Evolutionary conservation across 1,140 invertebrate genomes (phyloP), one percentile per base, ranked within the genome.

Genomic region (Patella vulgata): DNA sequence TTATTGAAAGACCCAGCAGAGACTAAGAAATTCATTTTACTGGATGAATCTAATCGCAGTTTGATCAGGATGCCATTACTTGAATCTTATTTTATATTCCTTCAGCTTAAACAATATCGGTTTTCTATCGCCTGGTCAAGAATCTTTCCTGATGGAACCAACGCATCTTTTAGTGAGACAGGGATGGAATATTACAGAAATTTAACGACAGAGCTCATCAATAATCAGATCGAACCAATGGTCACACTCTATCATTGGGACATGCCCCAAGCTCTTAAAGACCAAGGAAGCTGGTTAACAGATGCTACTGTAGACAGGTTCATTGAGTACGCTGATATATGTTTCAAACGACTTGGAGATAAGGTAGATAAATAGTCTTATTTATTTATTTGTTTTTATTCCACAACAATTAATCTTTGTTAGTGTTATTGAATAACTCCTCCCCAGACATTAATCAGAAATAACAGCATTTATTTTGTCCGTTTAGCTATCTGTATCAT

Each of bases 241-340:
- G 89, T 91, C 6, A 88, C 80, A 14, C 55, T 87, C 11, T 86
- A 82, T 67, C 85, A 87, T 68, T 85, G 84, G 82, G 85, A 86
- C 57, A 64, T 80, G 21, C 82, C 85, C 12, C 77, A 80, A 53
- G 63, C 63, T 12, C 42, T 75, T 12, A 60, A 84, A 42, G 70
- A 43, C 3, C 48, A 46, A 21, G 84, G 79, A 17, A 88, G 88
- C 3, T 89, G 88, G 86, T 64, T 84, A 1, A 89, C 88, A 69
- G 69, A 81, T 2, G 39, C 81, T 3, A 85, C 87, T 17, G 74
- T 82, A 0, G 81, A 87, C 86, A 86, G 86, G 60, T 89, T 89
- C 62, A 71, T 80, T 21, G 74, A 83, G 42, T 87, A 84, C 64
- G 82, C 86, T 6, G 51, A 74, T 6, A 53, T 84, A 0, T 81